These are phyloP conservation scores for Kryphioiulus occultus DNA, from an alignment of 2,888 invertebrate species.

Conservation along the genomic window DNA sequence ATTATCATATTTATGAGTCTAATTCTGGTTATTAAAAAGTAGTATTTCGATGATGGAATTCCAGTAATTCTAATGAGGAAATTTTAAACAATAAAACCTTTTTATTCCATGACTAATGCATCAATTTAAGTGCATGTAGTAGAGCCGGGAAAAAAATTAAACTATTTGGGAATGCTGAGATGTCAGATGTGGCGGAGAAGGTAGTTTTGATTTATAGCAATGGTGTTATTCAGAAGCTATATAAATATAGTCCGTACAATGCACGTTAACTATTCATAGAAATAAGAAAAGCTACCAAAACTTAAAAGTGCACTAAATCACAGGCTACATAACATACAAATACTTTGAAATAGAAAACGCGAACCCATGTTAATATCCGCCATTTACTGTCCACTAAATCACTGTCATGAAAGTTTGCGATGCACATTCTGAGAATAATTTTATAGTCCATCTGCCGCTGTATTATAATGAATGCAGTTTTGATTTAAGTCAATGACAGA, in stretches of 20 bases:
- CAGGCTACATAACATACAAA: neutral
- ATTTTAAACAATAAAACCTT: neutral
- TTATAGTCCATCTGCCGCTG: neutral
- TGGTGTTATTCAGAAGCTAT: neutral
- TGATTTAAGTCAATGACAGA: neutral
- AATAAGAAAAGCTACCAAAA: neutral
- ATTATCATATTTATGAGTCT: neutral
- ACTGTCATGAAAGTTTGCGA: neutral
- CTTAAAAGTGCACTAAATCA: neutral
- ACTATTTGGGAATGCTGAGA: neutral
- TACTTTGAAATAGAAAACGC: neutral
- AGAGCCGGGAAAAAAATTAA: neutral
- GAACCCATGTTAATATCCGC: neutral
- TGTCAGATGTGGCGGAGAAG: neutral
- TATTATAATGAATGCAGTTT: neutral
- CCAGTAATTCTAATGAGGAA: constrained; percentile 3
- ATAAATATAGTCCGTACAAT: neutral
- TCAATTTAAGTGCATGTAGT: neutral
- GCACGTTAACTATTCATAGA: neutral
- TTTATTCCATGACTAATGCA: neutral
- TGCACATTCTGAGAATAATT: neutral
- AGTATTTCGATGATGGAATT: neutral
- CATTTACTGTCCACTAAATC: neutral
- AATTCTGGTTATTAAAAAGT: neutral
- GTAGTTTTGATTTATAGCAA: constrained; percentile 23